Base-by-base conservation (phyloP, 2,797 vertebrate genomes). In the Valencia hispanica region DNA sequence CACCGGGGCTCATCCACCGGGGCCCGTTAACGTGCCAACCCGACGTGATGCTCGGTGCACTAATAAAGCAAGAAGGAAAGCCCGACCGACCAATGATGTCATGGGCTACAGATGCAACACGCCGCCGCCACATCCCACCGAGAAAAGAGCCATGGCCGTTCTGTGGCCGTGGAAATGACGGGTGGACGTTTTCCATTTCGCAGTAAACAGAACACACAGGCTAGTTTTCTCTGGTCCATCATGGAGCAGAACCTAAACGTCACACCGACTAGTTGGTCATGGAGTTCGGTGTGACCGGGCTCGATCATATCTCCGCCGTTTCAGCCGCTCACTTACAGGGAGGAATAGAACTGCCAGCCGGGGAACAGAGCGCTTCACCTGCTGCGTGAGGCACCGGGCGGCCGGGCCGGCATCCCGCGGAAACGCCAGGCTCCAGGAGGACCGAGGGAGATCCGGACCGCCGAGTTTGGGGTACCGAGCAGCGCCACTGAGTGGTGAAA, bases 391-490 rank as follows among this genome's bases (percentile, higher is more conserved):
- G 84, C 86, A 85, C 77, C 79, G 25, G 34, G 70, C 65, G 25
- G 34, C 68, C 65, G 72, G 66, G 78, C 81, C 80, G 63, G 55
- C 88, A 79, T 87, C 78, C 81, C 84, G 78, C 75, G 68, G 79
- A 87, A 80, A 87, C 82, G 76, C 57, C 85, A 72, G 88, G 79
- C 75, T 90, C 63, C 95, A 81, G 95, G 82, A 70, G 94, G 94
- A 68, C 94, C 92, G 93, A 88, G 91, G 92, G 77, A 91, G 91
- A 70, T 80, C 69, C 10, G 87, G 70, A 0, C 75, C 69, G 82
- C 68, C 96, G 87, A 80, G 76, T 93, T 77, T 94, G 92, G 91
- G 95, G 95, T 84, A 93, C 95, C 81, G 86, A 89, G 78, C 89
- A 57, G 93, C 75, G 0, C 80, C 78, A 69, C 93, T 88, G 36